Evolutionary conservation across 2,888 invertebrate genomes (phyloP).

Genomic region (Macaria liturata): DNA sequence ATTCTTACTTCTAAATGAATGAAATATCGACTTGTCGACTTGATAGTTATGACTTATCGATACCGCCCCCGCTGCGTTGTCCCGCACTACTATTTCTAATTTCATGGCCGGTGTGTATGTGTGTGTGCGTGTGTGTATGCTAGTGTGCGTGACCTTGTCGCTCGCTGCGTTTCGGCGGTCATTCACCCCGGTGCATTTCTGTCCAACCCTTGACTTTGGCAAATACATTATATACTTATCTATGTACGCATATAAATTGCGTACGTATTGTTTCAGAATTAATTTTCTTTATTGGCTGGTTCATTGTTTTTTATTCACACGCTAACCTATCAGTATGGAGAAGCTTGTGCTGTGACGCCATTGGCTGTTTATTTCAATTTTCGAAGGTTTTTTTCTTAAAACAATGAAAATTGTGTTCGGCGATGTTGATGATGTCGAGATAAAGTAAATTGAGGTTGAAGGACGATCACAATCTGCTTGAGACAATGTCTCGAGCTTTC

Average conservation of each 20-base stretch:
- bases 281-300: constrained; percentile 20
- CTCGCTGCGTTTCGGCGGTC: constrained; percentile 78
- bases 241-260: constrained; percentile 24
- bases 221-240: constrained; percentile 26
- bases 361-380: constrained; percentile 1
- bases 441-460: constrained; percentile 9
- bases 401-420: constrained; percentile 6
- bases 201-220: constrained; percentile 76
- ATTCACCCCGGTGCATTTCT: constrained; percentile 69
- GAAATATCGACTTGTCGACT: no score
- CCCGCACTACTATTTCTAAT: constrained; percentile 77
- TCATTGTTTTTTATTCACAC: constrained; percentile 24
- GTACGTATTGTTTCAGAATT: constrained; percentile 14
- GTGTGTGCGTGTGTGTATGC: constrained; percentile 48
- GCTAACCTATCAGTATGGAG: constrained; percentile 14
- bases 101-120: constrained; percentile 73
- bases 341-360: constrained; percentile 14
- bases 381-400: constrained; percentile 12
- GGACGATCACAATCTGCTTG: constrained; percentile 12
- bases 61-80: constrained; percentile 24
- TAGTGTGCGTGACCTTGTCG: constrained; percentile 79
- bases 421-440: constrained; percentile 4
- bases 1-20: no score
- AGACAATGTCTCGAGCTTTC: constrained; percentile 9
- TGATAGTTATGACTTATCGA: not conserved